Evolutionary conservation across 2,888 invertebrate species (phyloP).

Genomic region (Taphrorychus bicolor): DNA sequence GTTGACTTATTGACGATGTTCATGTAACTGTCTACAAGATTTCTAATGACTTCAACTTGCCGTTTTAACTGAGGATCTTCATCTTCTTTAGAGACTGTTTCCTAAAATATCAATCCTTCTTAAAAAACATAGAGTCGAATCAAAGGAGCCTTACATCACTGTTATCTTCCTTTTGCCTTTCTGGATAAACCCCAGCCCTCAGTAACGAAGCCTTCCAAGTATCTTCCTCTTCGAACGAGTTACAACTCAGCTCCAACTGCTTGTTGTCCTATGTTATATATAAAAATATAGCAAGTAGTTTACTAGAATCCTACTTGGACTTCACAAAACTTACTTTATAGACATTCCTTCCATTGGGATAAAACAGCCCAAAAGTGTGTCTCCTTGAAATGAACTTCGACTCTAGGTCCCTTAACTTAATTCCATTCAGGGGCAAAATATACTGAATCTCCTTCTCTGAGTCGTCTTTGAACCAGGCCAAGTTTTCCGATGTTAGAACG

Average conservation of each 20-base stretch:
- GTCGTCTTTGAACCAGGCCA: slow-evolving; percentile 90
- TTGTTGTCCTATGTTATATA: slow-evolving; percentile 99
- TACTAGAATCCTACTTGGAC: not conserved
- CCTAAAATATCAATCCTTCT: slow-evolving; percentile 5
- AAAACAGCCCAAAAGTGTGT: slow-evolving; percentile 97
- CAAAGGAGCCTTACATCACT: too few species aligned
- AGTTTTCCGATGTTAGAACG: slow-evolving; percentile 95
- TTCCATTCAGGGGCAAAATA: slow-evolving; percentile 96
- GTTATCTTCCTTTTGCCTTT: slow-evolving; percentile 61
- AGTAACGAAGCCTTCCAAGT: slow-evolving; percentile 99
- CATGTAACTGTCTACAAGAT: slow-evolving; percentile 99
- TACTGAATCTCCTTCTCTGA: slow-evolving; percentile 99
- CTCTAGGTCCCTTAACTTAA: slow-evolving; percentile 96
- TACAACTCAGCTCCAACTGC: slow-evolving; percentile 96
- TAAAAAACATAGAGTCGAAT: too few species aligned
- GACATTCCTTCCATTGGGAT: slow-evolving; percentile 94
- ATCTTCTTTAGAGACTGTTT: slow-evolving; percentile 7
- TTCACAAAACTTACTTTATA: slow-evolving; percentile 86
- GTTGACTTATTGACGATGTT: slow-evolving; percentile 99
- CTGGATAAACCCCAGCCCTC: slow-evolving; percentile 98
- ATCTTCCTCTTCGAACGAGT: slow-evolving; percentile 96
- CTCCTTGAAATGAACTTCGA: slow-evolving; percentile 97
- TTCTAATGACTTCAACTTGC: slow-evolving; percentile 99
- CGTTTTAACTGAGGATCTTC: slow-evolving; percentile 90
- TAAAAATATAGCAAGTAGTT: not conserved